phyloP scores from a whole-genome alignment of 2,888 invertebrate species.

The Andrena camellia region DNA sequence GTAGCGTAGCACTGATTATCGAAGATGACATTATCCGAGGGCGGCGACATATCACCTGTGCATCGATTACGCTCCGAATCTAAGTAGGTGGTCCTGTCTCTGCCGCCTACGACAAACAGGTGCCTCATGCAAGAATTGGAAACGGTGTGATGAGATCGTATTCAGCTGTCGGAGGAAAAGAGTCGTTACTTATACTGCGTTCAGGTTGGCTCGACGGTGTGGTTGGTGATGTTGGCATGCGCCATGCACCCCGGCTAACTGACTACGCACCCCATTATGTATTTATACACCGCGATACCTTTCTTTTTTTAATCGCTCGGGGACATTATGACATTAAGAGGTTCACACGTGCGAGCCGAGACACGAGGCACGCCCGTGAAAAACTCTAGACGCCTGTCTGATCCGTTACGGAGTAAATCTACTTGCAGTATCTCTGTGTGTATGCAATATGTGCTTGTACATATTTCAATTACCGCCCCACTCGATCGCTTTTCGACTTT shows the following conservation, averaged over 20 bases:
- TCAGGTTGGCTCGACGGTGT: slow-evolving; percentile 17
- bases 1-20: slow-evolving; percentile 98
- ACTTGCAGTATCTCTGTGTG: neutral
- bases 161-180: slow-evolving; percentile 38
- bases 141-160: slow-evolving; percentile 43
- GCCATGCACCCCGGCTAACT: slow-evolving; percentile 49
- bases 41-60: slow-evolving; percentile 90
- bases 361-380: neutral
- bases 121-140: slow-evolving; percentile 78
- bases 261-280: slow-evolving; percentile 42
- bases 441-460: too few relatives aligned
- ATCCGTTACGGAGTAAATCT: neutral
- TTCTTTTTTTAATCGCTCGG: slow-evolving; percentile 2
- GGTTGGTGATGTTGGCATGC: slow-evolving; percentile 40
- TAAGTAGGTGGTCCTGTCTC: slow-evolving; percentile 86
- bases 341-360: neutral
- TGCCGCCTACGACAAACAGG: slow-evolving; percentile 84
- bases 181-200: slow-evolving; percentile 42
- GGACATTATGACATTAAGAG: slow-evolving; percentile 15
- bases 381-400: neutral
- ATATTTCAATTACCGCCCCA: too few relatives aligned
- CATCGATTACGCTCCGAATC: slow-evolving; percentile 87
- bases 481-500: too few relatives aligned
- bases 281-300: slow-evolving; percentile 39
- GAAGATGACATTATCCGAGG: slow-evolving; percentile 97